Evolutionary conservation across 2,797 vertebrate species (phyloP).

Genomic region (Dendrocincla tyrannina): DNA sequence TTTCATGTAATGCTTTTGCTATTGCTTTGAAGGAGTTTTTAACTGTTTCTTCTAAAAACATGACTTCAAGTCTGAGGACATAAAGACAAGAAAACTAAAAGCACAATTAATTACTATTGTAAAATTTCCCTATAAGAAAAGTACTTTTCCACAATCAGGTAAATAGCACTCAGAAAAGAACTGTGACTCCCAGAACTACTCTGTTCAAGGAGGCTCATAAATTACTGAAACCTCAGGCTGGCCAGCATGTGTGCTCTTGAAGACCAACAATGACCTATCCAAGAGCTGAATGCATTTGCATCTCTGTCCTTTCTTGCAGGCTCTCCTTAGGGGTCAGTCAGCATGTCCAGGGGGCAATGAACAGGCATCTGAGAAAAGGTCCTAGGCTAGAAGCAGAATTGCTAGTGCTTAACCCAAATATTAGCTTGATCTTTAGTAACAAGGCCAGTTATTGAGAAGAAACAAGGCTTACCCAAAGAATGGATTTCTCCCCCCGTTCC

Average conservation of each 20-base stretch:
- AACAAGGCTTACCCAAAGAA: not conserved
- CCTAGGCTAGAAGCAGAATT: not conserved
- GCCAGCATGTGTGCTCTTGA: not conserved
- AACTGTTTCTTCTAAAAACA: not conserved
- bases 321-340: not conserved
- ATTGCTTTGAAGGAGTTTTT: not conserved
- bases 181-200: not conserved
- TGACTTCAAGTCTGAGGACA: not conserved
- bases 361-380: accelerated
- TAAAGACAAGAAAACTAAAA: not conserved
- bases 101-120: not conserved
- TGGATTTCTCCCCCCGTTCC: accelerated
- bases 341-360: not conserved
- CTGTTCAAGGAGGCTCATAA: not conserved
- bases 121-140: not conserved
- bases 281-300: accelerated
- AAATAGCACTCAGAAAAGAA: not conserved
- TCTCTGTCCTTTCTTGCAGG: not conserved
- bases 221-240: not conserved
- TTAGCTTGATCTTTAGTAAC: not conserved
- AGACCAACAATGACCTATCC: not conserved
- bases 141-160: not conserved
- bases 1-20: not conserved
- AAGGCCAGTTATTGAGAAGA: not conserved
- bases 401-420: not conserved